Base-by-base conservation (phyloP, 2,797 vertebrate genomes). In the Tangara arthus region DNA sequence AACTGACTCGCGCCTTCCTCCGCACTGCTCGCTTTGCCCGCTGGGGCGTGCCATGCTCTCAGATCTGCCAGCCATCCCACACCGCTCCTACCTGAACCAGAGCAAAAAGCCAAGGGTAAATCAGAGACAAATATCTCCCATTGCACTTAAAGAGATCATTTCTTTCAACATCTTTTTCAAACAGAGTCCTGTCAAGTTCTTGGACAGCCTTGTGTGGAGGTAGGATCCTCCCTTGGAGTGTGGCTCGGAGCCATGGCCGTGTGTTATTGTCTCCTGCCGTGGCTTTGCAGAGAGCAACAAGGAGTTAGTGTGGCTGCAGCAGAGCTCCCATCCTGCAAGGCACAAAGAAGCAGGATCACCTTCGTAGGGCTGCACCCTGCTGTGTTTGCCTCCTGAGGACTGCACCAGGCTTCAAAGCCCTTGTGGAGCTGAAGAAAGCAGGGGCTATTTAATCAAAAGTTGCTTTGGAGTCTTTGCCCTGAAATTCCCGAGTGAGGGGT, bases 1-100 rank as follows among this genome's bases (percentile, higher is more conserved):
- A 98, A 98, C 98, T 98, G 98, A 98, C 98, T 98, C 97, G 97
- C 97, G 98, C 98, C 98, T 98, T 98, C 98, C 98, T 98, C 98
- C 91, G 98, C 97, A 97, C 98, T 98, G 97, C 97, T 97, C 92
- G 97, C 98, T 97, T 97, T 98, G 98, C 97, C 98, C 97, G 97
- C 98, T 98, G 98, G 98, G 98, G 98, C 98, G 98, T 99, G 98
- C 97, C 98, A 94, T 97, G 97, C 97, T 98, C 98, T 98, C 98
- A 98, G 98, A 98, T 98, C 98, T 98, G 98, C 98, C 97, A 98
- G 97, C 97, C 98, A 64, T 97, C 98, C 98, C 97, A 97, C 97
- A 95, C 97, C 97, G 97, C 97, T 98, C 98, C 98, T 98, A 98
- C 98, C 98, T 98, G 98, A 98, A 97, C 98, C 97, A 82, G 98